Percentiles rank a stretch among this genome's conserved stretches.
phyloP scores from a whole-genome alignment of 2,888 invertebrate species.

The Myopa testacea region DNA sequence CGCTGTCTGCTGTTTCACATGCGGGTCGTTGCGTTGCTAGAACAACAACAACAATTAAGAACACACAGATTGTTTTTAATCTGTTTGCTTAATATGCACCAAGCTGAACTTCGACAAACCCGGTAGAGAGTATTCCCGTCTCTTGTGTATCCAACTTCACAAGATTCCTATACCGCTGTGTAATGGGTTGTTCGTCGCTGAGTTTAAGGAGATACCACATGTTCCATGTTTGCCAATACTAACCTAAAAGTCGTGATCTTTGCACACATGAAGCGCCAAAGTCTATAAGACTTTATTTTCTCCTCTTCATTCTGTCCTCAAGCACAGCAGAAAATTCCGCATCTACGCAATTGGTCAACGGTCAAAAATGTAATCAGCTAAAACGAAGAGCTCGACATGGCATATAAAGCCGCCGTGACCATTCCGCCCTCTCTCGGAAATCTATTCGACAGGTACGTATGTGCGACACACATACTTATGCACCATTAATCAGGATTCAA shows the following conservation, averaged over 20 bases:
- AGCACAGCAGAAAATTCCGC: slow-evolving; percentile 27
- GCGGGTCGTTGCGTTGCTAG: no score
- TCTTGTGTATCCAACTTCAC: no score
- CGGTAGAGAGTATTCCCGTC: no score
- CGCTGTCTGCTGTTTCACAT: no score
- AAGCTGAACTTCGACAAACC: no score
- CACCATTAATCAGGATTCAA: neutral
- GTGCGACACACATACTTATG: neutral
- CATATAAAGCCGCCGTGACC: neutral
- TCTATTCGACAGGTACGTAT: neutral
- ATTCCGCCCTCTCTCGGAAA: neutral
- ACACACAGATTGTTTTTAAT: no score
- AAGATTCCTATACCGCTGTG: no score
- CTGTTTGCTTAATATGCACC: no score
- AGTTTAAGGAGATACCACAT: neutral
- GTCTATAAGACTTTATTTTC: neutral
- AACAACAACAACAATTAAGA: no score
- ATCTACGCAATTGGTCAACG: slow-evolving; percentile 40
- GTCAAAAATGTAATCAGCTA: slow-evolving; percentile 31
- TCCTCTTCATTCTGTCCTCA: neutral
- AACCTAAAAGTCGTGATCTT: slow-evolving; percentile 33
- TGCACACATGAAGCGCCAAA: neutral
- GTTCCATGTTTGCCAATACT: slow-evolving; percentile 19
- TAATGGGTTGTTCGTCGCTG: no score
- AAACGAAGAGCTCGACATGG: slow-evolving; percentile 14